Percentiles rank a stretch among this genome's conserved stretches.
Evolutionary conservation across 2,888 invertebrate species (phyloP).

Genomic region (Matsumyia berberina): DNA sequence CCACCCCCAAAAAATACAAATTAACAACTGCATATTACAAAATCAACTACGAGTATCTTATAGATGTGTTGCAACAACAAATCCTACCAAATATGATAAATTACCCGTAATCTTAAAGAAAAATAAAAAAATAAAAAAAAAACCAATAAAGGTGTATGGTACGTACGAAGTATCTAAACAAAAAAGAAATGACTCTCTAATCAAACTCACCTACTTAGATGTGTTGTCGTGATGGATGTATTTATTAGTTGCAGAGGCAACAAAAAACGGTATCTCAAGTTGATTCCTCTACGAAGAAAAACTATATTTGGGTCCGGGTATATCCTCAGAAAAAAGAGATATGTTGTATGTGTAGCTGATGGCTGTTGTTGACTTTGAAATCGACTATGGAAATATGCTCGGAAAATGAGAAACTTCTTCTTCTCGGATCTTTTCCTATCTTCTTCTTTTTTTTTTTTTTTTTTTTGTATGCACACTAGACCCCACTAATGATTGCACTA

Average conservation of each 20-base stretch:
- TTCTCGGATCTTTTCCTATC: constrained; percentile 10
- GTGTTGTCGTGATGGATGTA: constrained; percentile 66
- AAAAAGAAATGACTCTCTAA: constrained; percentile 46
- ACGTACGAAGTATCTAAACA: constrained; percentile 7
- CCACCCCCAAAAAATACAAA: constrained; percentile 1
- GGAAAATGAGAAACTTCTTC: constrained; percentile 42
- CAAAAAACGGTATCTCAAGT: constrained; percentile 21
- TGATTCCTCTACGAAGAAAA: constrained; percentile 2
- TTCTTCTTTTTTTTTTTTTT: constrained; percentile 8
- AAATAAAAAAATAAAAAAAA: constrained; percentile 40
- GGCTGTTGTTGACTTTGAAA: constrained; percentile 60
- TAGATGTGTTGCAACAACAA: constrained; percentile 37
- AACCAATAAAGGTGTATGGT: constrained; percentile 13
- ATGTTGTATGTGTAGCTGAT: too few relatives aligned
- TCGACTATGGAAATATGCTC: constrained; percentile 51
- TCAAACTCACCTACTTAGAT: constrained; percentile 75
- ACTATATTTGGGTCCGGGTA: constrained; percentile 13
- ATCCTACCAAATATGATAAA: constrained; percentile 27
- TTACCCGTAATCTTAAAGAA: constrained; percentile 12
- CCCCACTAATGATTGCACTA: constrained; percentile 52
- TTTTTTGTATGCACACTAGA: constrained; percentile 19
- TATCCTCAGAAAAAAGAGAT: constrained; percentile 58
- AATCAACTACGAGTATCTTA: constrained; percentile 10
- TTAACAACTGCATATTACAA: constrained; percentile 44
- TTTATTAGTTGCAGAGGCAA: constrained; percentile 37